phyloP scores from a whole-genome alignment of 2,113 vertebrate genomes.

The Sander vitreus region DNA sequence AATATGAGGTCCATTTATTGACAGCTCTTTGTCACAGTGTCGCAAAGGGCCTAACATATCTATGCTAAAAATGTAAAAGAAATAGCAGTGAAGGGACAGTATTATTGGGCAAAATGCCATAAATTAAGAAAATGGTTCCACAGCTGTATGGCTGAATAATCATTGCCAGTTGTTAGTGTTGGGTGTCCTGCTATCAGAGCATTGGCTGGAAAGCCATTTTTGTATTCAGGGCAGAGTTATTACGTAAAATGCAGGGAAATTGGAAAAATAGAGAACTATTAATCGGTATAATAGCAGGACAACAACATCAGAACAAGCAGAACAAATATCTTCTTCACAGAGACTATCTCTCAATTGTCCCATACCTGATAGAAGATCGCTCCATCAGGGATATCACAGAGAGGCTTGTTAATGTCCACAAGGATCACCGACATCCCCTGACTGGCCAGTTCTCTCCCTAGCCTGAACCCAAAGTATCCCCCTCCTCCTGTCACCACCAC shows the following conservation, averaged over 20 bases:
- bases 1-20: background rate
- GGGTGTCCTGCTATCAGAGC: background rate
- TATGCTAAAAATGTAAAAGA: background rate
- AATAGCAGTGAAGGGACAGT: background rate
- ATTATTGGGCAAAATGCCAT: background rate
- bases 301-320: too few relatives aligned
- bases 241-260: background rate
- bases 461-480: conserved; percentile 92
- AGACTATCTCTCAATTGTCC: background rate
- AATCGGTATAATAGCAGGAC: background rate
- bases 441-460: conserved; percentile 86
- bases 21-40: background rate
- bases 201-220: background rate
- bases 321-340: background rate
- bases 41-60: background rate
- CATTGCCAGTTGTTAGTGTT: background rate
- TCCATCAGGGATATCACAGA: conserved; percentile 84
- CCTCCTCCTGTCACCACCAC: conserved; percentile 92
- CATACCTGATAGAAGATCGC: conserved; percentile 88
- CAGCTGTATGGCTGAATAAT: background rate
- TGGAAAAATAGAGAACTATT: background rate
- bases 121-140: background rate
- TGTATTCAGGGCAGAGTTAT: background rate
- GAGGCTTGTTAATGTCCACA: conserved; percentile 86
- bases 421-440: conserved; percentile 87